Conservation (phyloP, 2,113 vertebrate species). For the Pitta sordida region DNA sequence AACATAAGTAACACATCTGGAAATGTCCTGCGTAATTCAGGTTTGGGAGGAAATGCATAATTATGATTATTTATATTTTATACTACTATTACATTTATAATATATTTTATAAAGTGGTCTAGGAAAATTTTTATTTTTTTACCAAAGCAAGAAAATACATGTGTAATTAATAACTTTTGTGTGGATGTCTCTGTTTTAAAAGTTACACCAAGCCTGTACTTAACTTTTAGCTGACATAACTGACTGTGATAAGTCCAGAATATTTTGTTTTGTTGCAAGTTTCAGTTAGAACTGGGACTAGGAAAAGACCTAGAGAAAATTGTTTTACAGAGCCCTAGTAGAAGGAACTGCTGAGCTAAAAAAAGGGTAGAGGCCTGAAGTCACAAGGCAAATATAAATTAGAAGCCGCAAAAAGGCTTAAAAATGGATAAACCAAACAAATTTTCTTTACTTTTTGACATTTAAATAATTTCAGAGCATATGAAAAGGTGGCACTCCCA, state of each 20-base stretch:
- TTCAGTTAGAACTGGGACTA: neutral
- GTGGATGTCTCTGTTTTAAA: neutral
- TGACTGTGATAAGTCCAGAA: neutral
- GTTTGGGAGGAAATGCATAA: neutral
- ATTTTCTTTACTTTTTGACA: neutral
- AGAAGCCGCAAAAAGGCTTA: neutral
- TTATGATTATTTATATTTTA: neutral
- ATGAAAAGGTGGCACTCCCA: fast-evolving
- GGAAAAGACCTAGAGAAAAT: neutral
- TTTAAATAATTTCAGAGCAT: neutral
- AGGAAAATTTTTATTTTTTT: neutral
- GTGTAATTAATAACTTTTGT: neutral
- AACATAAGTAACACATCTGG: neutral
- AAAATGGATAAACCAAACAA: neutral
- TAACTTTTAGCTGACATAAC: neutral
- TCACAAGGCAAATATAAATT: neutral
- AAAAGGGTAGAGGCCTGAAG: neutral
- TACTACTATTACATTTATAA: neutral
- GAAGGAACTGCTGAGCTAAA: neutral
- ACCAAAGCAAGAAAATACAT: neutral
- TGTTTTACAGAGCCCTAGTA: neutral
- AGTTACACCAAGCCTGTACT: neutral
- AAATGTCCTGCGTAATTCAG: neutral
- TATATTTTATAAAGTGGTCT: neutral
- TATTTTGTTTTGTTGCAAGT: neutral